These are phyloP conservation scores for Nibea albiflora DNA, from an alignment of 2,113 vertebrate species.

Conservation along the genomic window DNA sequence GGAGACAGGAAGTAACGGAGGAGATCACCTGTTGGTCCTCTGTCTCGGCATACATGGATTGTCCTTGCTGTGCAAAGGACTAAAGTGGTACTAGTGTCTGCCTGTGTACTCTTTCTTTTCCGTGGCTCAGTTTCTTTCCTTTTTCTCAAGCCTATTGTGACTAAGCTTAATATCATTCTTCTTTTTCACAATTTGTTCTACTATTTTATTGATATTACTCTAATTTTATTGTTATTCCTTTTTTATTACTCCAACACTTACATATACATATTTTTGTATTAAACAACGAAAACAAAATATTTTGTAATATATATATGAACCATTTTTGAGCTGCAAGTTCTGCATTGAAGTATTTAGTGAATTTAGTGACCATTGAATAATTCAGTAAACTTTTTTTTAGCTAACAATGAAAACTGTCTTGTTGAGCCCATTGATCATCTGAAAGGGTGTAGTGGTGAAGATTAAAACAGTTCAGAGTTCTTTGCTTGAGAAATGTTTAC, in stretches of 20 bases:
- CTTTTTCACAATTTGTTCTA: not conserved
- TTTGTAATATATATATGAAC: too few species aligned
- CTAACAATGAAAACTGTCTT: not conserved
- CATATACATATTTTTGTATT: constrained; percentile 25
- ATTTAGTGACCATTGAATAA: too few species aligned
- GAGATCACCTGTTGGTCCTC: constrained; percentile 80
- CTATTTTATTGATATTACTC: not conserved
- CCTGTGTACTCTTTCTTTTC: not conserved
- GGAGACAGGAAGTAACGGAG: constrained; percentile 51
- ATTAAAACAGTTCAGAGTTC: too few species aligned
- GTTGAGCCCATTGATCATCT: too few species aligned
- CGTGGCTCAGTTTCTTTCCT: constrained; percentile 34
- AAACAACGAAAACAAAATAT: not conserved
- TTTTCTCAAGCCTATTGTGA: constrained; percentile 4
- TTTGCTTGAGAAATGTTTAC: not conserved
- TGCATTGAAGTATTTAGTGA: too few species aligned
- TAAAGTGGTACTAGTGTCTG: constrained; percentile 1
- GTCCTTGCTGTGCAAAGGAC: constrained; percentile 69
- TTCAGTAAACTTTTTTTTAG: too few species aligned
- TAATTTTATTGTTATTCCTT: constrained; percentile 3
- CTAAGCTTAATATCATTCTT: not conserved
- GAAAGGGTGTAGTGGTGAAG: too few species aligned
- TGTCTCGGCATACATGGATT: constrained; percentile 85
- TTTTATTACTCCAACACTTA: constrained; percentile 22
- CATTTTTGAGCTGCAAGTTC: too few species aligned